phyloP scores from a whole-genome alignment of 2,113 vertebrate genomes.

The Colinus virginianus region DNA sequence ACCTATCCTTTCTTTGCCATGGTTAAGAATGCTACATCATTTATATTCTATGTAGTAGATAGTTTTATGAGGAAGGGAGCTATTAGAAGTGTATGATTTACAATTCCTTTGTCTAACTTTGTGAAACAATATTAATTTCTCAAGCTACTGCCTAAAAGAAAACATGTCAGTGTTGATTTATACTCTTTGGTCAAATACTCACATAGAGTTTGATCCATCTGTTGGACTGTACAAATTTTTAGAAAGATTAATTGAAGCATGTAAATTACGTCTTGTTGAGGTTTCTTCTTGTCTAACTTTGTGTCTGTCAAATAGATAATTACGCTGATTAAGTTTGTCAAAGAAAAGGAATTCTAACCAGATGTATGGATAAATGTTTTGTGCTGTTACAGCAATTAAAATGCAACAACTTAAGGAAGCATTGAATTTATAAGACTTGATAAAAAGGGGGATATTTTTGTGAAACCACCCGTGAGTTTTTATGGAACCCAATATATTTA shows the following conservation, averaged over 20 bases:
- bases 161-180: conserved; percentile 45
- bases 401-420: conserved; percentile 31
- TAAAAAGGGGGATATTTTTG: not conserved
- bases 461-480: conserved; percentile 35
- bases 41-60: not conserved
- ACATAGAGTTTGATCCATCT: conserved; percentile 39
- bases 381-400: conserved; percentile 48
- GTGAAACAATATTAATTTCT: conserved; percentile 50
- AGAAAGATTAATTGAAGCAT: conserved; percentile 39
- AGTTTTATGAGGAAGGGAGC: conserved; percentile 1
- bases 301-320: conserved; percentile 46
- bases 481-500: conserved; percentile 20
- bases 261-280: conserved; percentile 40
- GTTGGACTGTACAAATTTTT: conserved; percentile 28
- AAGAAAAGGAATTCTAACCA: conserved; percentile 47
- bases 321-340: conserved; percentile 45
- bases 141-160: conserved; percentile 38
- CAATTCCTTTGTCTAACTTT: conserved; percentile 30
- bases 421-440: conserved; percentile 35
- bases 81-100: not conserved
- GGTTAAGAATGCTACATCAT: not conserved
- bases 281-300: conserved; percentile 33
- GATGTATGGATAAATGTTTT: conserved; percentile 40
- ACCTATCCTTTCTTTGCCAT: not conserved
- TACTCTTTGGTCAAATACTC: conserved; percentile 47